A percentile compares a stretch with the other conserved stretches of the same genome.
These are phyloP conservation scores for Sialia sialis DNA, from an alignment of 2,113 vertebrate species.

Conservation along the genomic window DNA sequence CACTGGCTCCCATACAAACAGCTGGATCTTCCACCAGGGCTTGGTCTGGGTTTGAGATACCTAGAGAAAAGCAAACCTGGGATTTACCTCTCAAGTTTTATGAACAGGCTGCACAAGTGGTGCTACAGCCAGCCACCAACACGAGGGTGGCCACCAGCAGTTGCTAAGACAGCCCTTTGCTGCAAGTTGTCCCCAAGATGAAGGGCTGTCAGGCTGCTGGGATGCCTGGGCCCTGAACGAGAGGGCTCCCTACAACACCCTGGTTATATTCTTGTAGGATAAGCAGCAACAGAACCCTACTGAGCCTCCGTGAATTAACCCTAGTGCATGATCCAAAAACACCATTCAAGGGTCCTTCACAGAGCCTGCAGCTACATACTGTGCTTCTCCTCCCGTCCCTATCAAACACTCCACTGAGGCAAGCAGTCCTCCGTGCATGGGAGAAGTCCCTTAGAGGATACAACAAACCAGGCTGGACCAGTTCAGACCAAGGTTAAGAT, in stretches of 20 bases:
- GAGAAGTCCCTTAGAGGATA: neutral
- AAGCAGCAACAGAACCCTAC: neutral
- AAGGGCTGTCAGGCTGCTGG: neutral
- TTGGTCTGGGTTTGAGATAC: slow-evolving; percentile 75
- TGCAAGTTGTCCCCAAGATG: neutral
- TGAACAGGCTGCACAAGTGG: neutral
- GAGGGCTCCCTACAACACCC: neutral
- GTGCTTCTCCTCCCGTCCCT: neutral
- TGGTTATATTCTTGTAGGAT: neutral
- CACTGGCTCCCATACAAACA: slow-evolving; percentile 94
- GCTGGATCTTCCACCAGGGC: slow-evolving; percentile 94
- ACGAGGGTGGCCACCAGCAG: neutral
- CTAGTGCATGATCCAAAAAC: neutral
- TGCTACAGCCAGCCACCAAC: neutral
- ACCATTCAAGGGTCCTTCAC: neutral
- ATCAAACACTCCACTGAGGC: neutral
- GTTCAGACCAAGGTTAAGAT: neutral
- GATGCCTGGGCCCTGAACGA: neutral
- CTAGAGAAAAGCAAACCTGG: slow-evolving; percentile 55
- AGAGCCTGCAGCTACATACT: neutral
- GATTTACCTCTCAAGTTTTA: neutral
- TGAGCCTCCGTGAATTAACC: neutral
- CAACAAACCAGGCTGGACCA: neutral
- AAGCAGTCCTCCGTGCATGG: neutral
- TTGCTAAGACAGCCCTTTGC: neutral